phyloP scores from a whole-genome alignment of 2,888 invertebrate genomes.

The Actias luna region DNA sequence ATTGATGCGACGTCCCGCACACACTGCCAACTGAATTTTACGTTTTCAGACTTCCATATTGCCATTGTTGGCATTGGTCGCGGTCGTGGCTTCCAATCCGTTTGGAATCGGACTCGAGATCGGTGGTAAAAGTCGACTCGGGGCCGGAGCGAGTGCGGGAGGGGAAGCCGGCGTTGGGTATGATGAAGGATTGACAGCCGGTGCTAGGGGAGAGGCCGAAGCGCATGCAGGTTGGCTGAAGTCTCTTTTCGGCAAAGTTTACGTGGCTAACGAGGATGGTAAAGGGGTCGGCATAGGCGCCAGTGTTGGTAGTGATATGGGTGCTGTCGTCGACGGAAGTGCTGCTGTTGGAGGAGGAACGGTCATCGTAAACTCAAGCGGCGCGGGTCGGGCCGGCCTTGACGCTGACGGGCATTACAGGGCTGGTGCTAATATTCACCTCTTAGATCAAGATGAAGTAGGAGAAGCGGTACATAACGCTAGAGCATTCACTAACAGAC shows the following conservation, averaged over 20 bases:
- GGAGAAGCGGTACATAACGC: neutral
- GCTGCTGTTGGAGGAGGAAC: neutral
- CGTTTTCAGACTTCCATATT: neutral
- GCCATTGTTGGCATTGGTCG: neutral
- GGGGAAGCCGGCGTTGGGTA: neutral
- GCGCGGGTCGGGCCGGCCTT: neutral
- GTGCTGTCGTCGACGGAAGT: neutral
- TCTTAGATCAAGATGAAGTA: neutral
- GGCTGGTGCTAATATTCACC: neutral
- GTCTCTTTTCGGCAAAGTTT: neutral
- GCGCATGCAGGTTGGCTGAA: neutral
- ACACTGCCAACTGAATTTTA: neutral
- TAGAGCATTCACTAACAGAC: neutral
- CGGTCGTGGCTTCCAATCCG: neutral
- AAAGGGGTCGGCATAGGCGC: neutral
- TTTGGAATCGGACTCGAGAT: neutral
- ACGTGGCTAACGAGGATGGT: neutral
- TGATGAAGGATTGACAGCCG: neutral
- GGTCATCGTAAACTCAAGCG: neutral
- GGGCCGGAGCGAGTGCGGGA: neutral
- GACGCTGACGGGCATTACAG: slow-evolving; percentile 6
- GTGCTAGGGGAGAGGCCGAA: neutral
- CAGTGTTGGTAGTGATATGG: neutral
- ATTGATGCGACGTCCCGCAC: too few relatives aligned
- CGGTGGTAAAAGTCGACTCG: neutral